Conservation (phyloP, 2,888 invertebrate genomes). For the Meiosimyza platycephala region DNA sequence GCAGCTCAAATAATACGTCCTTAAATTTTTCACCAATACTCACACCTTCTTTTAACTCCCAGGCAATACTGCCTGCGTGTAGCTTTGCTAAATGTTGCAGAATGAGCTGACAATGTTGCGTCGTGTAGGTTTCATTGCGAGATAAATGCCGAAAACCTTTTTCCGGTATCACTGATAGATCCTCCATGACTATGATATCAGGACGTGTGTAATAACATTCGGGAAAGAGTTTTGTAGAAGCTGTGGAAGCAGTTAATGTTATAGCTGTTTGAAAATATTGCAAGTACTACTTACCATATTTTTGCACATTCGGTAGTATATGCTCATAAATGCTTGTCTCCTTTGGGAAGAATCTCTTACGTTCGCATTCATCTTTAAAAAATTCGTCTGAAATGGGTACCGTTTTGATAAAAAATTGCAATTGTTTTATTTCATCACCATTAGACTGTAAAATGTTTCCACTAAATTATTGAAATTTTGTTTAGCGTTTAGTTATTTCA, state of each 20-base stretch:
- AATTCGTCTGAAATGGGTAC: constrained; percentile 55
- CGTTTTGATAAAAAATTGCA: constrained; percentile 58
- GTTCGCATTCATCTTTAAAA: constrained; percentile 53
- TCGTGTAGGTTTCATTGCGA: constrained; percentile 42
- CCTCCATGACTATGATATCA: constrained; percentile 59
- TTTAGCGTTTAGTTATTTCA: background rate
- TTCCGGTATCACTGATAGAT: constrained; percentile 47
- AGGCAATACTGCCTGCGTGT: constrained; percentile 58
- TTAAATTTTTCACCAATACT: constrained; percentile 52
- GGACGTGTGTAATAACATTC: constrained; percentile 53
- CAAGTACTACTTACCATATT: constrained; percentile 49
- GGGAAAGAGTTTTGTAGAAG: constrained; percentile 50
- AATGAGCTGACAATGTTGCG: constrained; percentile 51
- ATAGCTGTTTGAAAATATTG: background rate
- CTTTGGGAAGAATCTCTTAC: constrained; percentile 58
- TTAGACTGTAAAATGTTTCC: background rate
- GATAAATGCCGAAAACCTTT: constrained; percentile 48
- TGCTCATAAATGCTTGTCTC: constrained; percentile 53
- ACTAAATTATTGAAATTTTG: background rate
- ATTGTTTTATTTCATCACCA: background rate
- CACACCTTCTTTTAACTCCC: constrained; percentile 52
- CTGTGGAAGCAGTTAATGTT: constrained; percentile 37
- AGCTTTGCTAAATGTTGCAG: constrained; percentile 53
- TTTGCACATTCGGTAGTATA: constrained; percentile 57
- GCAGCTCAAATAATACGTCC: constrained; percentile 49